Percentiles rank a stretch among this genome's conserved stretches.
phyloP scores from a whole-genome alignment of 30 jellyfish, hydroid and myxozoan genomes.

The Hydra vulgaris region DNA sequence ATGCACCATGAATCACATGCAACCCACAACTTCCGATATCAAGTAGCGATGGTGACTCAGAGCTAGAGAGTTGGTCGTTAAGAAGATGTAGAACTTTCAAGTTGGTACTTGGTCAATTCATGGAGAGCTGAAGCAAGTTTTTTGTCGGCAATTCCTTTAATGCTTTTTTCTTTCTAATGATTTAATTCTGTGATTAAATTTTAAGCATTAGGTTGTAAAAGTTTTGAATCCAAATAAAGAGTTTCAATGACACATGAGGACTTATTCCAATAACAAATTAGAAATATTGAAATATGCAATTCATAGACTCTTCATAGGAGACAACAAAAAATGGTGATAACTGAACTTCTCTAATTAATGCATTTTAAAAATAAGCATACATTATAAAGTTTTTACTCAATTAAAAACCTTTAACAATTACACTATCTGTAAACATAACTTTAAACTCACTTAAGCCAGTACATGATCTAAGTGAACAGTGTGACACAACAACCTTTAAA shows the following conservation, averaged over 20 bases:
- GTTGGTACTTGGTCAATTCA: background rate
- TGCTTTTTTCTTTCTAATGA: background rate
- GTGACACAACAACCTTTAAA: too few species aligned
- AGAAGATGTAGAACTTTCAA: background rate
- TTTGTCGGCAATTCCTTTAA: background rate
- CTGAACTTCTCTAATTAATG: background rate
- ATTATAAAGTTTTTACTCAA: background rate
- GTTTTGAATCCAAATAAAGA: background rate
- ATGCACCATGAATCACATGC: constrained; percentile 3
- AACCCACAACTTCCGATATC: constrained; percentile 2
- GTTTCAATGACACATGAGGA: background rate
- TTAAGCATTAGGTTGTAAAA: background rate
- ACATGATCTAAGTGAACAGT: too few species aligned
- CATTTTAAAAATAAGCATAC: background rate
- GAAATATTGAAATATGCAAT: background rate
- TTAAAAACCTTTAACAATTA: too few species aligned
- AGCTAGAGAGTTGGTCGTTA: background rate
- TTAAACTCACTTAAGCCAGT: too few species aligned
- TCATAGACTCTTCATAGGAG: background rate
- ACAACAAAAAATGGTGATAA: constrained; percentile 2
- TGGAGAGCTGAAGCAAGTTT: background rate
- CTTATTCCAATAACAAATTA: background rate
- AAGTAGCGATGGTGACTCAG: background rate
- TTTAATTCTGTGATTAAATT: constrained; percentile 3
- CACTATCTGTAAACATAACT: too few species aligned